Percentiles rank a stretch among this genome's conserved stretches.
Conservation (phyloP, 2,888 invertebrate genomes). For the Drosophila demipolita region DNA sequence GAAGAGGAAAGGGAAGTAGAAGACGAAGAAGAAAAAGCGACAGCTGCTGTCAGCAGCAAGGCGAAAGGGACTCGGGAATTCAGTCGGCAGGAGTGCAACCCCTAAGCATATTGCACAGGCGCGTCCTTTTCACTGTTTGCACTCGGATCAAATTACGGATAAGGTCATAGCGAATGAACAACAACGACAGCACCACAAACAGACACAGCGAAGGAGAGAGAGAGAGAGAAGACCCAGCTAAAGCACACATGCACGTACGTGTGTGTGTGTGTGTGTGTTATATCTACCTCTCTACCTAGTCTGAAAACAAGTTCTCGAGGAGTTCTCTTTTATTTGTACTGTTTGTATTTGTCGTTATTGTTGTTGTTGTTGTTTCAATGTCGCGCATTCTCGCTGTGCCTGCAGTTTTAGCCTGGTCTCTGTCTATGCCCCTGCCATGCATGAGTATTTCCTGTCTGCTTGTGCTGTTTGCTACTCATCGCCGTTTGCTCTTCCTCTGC, state of each 20-base stretch:
- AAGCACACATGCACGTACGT: neutral
- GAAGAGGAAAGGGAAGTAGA: neutral
- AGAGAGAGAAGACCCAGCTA: constrained; percentile 4
- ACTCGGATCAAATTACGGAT: constrained; percentile 72
- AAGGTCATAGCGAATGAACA: constrained; percentile 33
- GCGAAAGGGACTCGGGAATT: constrained; percentile 7
- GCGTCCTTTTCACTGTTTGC: constrained; percentile 76
- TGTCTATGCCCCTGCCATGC: constrained; percentile 38
- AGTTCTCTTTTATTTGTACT: constrained; percentile 27
- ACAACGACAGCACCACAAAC: neutral
- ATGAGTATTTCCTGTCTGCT: constrained; percentile 58
- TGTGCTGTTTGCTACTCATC: neutral
- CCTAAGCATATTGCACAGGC: constrained; percentile 78
- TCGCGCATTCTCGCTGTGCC: constrained; percentile 37
- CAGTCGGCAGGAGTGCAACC: constrained; percentile 58
- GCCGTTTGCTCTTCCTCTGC: neutral
- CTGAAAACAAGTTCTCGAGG: constrained; percentile 56
- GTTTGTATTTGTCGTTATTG: constrained; percentile 19
- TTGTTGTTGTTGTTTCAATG: constrained; percentile 42
- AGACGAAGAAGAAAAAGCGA: constrained; percentile 47
- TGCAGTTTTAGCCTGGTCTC: constrained; percentile 39
- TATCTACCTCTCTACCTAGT: constrained; percentile 51
- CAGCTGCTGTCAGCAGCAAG: constrained; percentile 46
- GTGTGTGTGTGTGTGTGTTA: constrained; percentile 10
- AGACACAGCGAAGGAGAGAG: constrained; percentile 1